Conservation (phyloP, 2,797 vertebrate species). For the Yasuhikotakia modesta region DNA sequence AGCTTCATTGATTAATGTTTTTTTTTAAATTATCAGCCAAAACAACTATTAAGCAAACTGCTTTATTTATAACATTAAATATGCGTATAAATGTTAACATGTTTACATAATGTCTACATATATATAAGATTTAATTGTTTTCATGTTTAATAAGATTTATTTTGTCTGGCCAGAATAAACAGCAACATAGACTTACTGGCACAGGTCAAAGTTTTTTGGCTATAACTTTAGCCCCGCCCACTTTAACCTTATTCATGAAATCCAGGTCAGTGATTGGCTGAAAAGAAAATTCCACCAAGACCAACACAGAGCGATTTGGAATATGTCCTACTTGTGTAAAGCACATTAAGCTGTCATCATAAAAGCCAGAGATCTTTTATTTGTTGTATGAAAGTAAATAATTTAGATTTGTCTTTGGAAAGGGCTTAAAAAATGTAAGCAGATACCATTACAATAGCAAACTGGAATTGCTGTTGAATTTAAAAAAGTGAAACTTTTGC, state of each 20-base stretch:
- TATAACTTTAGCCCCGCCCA: background rate
- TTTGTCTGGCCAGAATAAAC: background rate
- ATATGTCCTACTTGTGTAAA: background rate
- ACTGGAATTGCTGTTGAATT: conserved; percentile 3
- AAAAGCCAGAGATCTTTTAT: background rate
- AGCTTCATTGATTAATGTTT: too few species aligned
- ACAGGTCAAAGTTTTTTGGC: background rate
- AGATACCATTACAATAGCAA: conserved; percentile 19
- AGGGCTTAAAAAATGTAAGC: conserved; percentile 22
- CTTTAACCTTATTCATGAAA: background rate
- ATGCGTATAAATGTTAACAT: too few species aligned
- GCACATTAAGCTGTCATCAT: conserved; percentile 2
- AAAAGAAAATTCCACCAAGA: background rate
- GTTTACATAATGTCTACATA: too few species aligned
- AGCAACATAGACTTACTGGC: background rate
- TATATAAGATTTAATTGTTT: too few species aligned
- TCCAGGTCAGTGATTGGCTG: background rate
- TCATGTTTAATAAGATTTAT: background rate
- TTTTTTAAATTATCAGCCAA: too few species aligned
- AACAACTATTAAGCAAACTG: too few species aligned
- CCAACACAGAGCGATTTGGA: background rate
- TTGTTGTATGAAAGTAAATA: conserved; percentile 36
- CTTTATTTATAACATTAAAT: too few species aligned
- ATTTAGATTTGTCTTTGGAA: conserved; percentile 9
- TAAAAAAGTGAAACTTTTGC: conserved; percentile 10